Base-by-base conservation (phyloP, 2,888 invertebrate species). In the Argyresthia albistria region DNA sequence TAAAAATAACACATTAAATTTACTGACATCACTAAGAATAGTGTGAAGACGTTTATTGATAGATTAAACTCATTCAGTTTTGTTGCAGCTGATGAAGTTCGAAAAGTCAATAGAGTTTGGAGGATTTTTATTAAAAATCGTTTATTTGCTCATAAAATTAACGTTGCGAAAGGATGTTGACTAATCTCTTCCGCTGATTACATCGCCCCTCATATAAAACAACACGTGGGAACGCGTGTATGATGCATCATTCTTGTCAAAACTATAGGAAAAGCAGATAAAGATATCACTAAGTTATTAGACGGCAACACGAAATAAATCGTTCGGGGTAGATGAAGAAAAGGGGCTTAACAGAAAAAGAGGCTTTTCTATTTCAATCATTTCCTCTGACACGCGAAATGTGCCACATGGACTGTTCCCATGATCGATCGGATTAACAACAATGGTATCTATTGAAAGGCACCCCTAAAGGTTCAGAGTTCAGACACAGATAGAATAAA, bases 1-100 rank as follows among this genome's bases (percentile, higher is more conserved):
- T 80, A 76, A 76, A 77, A 79, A 77, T 75, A 81, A 77, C 81
- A 81, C 78, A 80, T 79, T 72, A 76, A 70, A 71, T 65, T 65
- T 49, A 49, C 43, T 35, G n/a, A 43, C 43, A 54, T 46, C 45
- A 49, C 37, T 16, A 15, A 14, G 35, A 51, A 51, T 45, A 51
- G 43, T 50, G 25, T 50, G 42, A 35, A 50, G 25, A 8, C 37
- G 43, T 45, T 45, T 43, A 45, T 52, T 14, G 50, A 37, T 12
- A 35, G 49, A 51, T 50, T 49, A 16, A 51, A 43, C 49, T 42
- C 16, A 45, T n/a, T n/a, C n/a, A 25, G 3, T 25, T 25, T 25
- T 25, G 25, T 25, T 25, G 25, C 25, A 25, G 25, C 25, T 6
- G 25, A 25, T 25, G 6, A 25, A 25, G 25, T 25, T 25, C 6